phyloP scores from a whole-genome alignment of 2,113 vertebrate species.

The Aspiorhynchus laticeps region DNA sequence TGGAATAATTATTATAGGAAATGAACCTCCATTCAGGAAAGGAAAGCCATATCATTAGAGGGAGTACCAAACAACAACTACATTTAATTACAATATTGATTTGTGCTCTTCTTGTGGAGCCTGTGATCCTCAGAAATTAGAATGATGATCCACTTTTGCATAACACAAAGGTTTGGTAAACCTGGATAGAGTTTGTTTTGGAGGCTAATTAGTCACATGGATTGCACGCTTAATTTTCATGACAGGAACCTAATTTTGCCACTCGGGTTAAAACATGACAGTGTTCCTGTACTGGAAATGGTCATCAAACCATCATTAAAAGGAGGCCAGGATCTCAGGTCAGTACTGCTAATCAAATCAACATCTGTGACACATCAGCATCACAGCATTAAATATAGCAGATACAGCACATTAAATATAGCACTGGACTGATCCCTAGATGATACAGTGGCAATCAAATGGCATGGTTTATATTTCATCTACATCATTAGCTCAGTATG shows the following conservation, averaged over 20 bases:
- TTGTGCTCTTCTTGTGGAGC: slow-evolving; percentile 16
- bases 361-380: neutral
- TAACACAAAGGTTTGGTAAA: neutral
- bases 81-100: slow-evolving; percentile 49
- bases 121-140: neutral
- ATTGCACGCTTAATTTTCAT: slow-evolving; percentile 12
- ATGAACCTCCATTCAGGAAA: slow-evolving; percentile 49
- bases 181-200: neutral
- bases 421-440: neutral
- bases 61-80: slow-evolving; percentile 45
- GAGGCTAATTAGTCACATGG: neutral
- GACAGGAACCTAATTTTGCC: slow-evolving; percentile 14
- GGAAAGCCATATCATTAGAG: slow-evolving; percentile 51
- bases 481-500: neutral
- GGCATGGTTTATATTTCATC: neutral
- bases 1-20: slow-evolving; percentile 54
- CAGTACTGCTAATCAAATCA: neutral
- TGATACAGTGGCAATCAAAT: slow-evolving; percentile 1
- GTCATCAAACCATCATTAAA: slow-evolving; percentile 31
- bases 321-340: slow-evolving; percentile 21
- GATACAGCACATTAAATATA: slow-evolving; percentile 20
- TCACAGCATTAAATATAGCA: slow-evolving; percentile 21
- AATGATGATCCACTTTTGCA: neutral
- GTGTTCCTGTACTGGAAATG: slow-evolving; percentile 31
- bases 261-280: slow-evolving; percentile 8